Percentiles rank a stretch among this genome's conserved stretches.
Evolutionary conservation across 2,888 invertebrate species (phyloP).

Genomic region (Gnatocerus cornutus): DNA sequence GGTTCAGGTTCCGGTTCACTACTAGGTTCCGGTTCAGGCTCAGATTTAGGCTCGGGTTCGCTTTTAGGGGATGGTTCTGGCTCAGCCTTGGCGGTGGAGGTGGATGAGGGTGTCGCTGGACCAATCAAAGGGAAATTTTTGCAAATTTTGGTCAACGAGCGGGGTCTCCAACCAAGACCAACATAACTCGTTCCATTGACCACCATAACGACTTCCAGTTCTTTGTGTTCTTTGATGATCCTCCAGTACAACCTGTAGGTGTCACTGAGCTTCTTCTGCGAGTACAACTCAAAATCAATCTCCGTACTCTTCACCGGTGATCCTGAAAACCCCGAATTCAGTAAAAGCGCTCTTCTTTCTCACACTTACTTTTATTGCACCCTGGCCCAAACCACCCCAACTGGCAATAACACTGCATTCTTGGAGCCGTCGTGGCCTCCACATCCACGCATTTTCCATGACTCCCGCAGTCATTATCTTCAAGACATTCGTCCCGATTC

Average conservation of each 20-base stretch:
- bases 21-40: conserved; percentile 50
- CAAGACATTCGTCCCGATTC: conserved; percentile 90
- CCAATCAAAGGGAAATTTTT: conserved; percentile 85
- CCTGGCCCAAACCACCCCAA: conserved; percentile 90
- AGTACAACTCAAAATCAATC: conserved; percentile 82
- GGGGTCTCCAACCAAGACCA: conserved; percentile 94
- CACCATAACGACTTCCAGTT: conserved; percentile 89
- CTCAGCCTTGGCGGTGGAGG: neutral
- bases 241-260: conserved; percentile 90
- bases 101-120: conserved; percentile 56
- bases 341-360: neutral
- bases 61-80: conserved; percentile 55
- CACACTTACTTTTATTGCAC: conserved; percentile 84
- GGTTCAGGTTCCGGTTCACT: conserved; percentile 67
- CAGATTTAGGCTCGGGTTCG: neutral
- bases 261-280: conserved; percentile 81
- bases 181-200: conserved; percentile 93
- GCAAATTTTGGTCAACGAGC: conserved; percentile 81
- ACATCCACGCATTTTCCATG: conserved; percentile 90
- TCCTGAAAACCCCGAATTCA: conserved; percentile 70
- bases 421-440: conserved; percentile 86
- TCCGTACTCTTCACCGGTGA: conserved; percentile 84
- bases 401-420: conserved; percentile 91
- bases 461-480: conserved; percentile 88
- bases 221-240: conserved; percentile 85